Base-by-base conservation (phyloP, 1,140 invertebrate genomes). In the Cydia fagiglandana region DNA sequence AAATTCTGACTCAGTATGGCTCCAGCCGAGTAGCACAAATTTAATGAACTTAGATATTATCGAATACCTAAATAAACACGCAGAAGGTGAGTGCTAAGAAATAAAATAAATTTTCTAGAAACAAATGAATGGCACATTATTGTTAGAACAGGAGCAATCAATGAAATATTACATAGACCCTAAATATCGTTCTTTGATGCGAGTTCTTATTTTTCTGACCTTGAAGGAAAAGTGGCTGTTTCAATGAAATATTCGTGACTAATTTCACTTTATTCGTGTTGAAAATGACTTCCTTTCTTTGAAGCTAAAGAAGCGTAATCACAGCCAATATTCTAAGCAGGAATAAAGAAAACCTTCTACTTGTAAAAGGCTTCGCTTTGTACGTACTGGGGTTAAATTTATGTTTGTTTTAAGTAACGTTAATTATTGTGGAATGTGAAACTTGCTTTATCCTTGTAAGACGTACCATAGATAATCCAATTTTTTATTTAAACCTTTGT, bases 281-380 rank as follows among this genome's bases (percentile, higher is more conserved):
- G 66, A 41, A 70, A 68, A 15, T 68, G 4, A 70, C 34, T 70
- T 70, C 66, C 66, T 70, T 70, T 45, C 20, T 66, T 30, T 13
- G 28, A 38, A 68, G 24, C 30, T 34, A 38, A 41, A 38, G n/a
- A 30, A 30, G 30, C 30, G 2, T 30, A 30, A 30, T 30, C 50
- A 53, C n/a, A 53, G n/a, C 2, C 13, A 15, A 47, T 53, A 17
- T 17, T 53, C 50, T 53, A 7, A 5, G n/a, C 50, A 53, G n/a
- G 6, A 53, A 53, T n/a, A 53, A 53, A 53, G 45, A 17, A 17
- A 53, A 53, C 50, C 50, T 53, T 13, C 4, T 15, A 53, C 50
- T 6, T 17, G n/a, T 17, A 53, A 47, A 47, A 47, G 12, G 10
- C 2, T 12, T 45, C 9, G 9, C 41, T 12, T 45, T 45, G n/a